Percentiles rank a stretch among this genome's conserved stretches.
phyloP scores from a whole-genome alignment of 2,113 vertebrate genomes.

The Pachypanchax playfairii region DNA sequence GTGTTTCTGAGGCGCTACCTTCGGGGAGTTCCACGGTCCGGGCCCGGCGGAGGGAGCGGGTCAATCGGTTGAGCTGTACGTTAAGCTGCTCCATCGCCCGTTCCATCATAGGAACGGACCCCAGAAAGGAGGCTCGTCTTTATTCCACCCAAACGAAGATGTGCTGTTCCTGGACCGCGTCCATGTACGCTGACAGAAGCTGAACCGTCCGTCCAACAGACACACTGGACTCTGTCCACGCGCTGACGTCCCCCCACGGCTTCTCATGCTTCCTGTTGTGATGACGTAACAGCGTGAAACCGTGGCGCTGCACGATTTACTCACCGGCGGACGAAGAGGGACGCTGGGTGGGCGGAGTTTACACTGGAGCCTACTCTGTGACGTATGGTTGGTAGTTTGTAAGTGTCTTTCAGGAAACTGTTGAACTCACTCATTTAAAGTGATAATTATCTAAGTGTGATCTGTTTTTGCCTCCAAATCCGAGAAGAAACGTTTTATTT shows the following conservation, averaged over 20 bases:
- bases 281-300: too few relatives aligned
- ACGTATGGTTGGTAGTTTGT: too few relatives aligned
- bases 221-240: not conserved
- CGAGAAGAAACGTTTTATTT: too few relatives aligned
- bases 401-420: too few relatives aligned
- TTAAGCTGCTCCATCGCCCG: conserved; percentile 97
- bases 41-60: conserved; percentile 92
- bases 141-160: conserved; percentile 5
- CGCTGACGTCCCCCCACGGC: not conserved
- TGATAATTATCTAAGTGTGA: too few relatives aligned
- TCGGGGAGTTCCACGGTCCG: conserved; percentile 97
- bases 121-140: conserved; percentile 15
- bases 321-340: too few relatives aligned
- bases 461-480: too few relatives aligned
- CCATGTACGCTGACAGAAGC: conserved; percentile 48
- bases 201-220: not conserved
- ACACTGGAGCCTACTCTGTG: too few relatives aligned
- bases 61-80: conserved; percentile 89
- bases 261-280: conserved; percentile 76
- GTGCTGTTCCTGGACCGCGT: conserved; percentile 20
- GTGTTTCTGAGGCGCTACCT: conserved; percentile 70
- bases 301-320: too few relatives aligned
- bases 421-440: too few relatives aligned
- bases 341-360: too few relatives aligned
- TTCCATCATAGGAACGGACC: conserved; percentile 88